Conservation (phyloP, 2,888 invertebrate genomes). For the Noctua comes region DNA sequence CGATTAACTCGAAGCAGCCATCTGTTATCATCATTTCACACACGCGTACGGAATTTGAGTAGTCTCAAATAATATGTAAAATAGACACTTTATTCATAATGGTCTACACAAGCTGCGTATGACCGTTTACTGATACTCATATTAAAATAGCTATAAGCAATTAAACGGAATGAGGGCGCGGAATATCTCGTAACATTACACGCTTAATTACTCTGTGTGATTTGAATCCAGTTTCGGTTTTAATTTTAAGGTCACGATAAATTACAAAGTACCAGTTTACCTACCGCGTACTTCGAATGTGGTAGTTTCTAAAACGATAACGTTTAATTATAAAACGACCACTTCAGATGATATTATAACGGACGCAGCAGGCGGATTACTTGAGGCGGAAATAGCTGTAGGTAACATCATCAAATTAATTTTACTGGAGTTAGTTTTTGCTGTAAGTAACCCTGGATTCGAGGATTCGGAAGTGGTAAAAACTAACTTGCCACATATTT, state of each 20-base stretch:
- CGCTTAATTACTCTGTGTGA: slow-evolving; percentile 63
- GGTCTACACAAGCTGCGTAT: slow-evolving; percentile 50
- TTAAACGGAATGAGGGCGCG: slow-evolving; percentile 61
- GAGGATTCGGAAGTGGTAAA: slow-evolving; percentile 68
- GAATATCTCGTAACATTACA: slow-evolving; percentile 64
- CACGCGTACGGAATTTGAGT: slow-evolving; percentile 61
- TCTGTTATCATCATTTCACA: slow-evolving; percentile 72
- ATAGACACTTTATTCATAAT: slow-evolving; percentile 46
- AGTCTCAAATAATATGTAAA: slow-evolving; percentile 59
- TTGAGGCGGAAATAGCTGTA: slow-evolving; percentile 39
- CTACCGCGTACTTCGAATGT: slow-evolving; percentile 50
- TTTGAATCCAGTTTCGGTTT: slow-evolving; percentile 64
- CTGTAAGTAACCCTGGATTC: slow-evolving; percentile 47
- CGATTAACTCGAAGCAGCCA: slow-evolving; percentile 65
- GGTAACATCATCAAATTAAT: slow-evolving; percentile 51
- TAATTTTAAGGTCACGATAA: slow-evolving; percentile 63
- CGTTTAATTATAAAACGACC: slow-evolving; percentile 51
- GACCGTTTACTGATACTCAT: slow-evolving; percentile 56
- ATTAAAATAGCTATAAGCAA: slow-evolving; percentile 63
- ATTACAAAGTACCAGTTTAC: slow-evolving; percentile 60
- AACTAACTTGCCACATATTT: slow-evolving; percentile 74
- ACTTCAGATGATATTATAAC: slow-evolving; percentile 41
- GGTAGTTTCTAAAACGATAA: slow-evolving; percentile 58
- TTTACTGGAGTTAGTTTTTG: slow-evolving; percentile 56
- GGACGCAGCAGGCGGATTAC: slow-evolving; percentile 44